phyloP scores from a whole-genome alignment of 2,888 invertebrate genomes.

The Lamellibrachia satsuma region DNA sequence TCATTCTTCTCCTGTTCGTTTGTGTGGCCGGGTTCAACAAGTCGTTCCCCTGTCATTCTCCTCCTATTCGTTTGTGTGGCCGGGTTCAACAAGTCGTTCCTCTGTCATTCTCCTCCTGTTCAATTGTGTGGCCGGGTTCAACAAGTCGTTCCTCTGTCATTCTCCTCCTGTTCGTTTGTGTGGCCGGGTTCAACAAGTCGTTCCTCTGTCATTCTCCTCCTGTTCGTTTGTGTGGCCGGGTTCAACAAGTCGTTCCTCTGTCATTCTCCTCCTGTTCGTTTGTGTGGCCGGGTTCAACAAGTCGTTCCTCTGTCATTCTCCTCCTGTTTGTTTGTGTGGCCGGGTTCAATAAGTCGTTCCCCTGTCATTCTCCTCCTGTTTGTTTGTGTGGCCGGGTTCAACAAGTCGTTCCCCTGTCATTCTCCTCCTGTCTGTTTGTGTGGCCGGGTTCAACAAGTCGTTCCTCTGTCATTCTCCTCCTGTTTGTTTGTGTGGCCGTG shows the following conservation, averaged over 20 bases:
- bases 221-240: not conserved
- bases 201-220: not conserved
- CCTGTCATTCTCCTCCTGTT: not conserved
- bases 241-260: not conserved
- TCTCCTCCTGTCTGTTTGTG: not conserved
- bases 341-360: not conserved
- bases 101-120: not conserved
- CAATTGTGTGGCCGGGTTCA: not conserved
- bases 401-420: not conserved
- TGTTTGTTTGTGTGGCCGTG: not conserved
- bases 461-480: not conserved
- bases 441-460: not conserved
- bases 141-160: not conserved
- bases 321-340: not conserved
- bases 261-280: not conserved
- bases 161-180: not conserved
- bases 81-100: not conserved
- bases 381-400: not conserved
- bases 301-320: not conserved
- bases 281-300: not conserved
- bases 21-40: not conserved
- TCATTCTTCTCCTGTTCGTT: not conserved
- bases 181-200: not conserved
- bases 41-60: not conserved
- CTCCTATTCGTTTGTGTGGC: not conserved